These are phyloP conservation scores for Phoeniculus purpureus DNA, from an alignment of 2,797 vertebrate species.

Conservation along the genomic window DNA sequence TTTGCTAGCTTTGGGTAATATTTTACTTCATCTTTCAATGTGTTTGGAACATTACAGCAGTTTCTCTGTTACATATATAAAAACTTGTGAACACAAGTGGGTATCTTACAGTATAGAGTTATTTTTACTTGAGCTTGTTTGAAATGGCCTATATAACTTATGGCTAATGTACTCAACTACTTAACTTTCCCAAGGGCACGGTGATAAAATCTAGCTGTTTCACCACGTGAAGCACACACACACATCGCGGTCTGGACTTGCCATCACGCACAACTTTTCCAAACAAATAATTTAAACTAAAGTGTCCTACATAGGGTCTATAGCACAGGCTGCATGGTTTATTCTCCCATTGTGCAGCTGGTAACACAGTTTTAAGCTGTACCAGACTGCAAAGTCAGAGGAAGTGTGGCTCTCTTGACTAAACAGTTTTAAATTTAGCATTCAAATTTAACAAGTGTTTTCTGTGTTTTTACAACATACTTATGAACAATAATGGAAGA, in stretches of 20 bases:
- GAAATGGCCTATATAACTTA: constrained; percentile 31
- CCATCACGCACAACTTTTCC: background rate
- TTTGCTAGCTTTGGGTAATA: background rate
- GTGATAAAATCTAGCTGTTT: background rate
- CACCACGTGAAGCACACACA: accelerated
- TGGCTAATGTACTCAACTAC: background rate
- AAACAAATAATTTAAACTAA: background rate
- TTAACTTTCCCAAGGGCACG: background rate
- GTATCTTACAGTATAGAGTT: constrained; percentile 10
- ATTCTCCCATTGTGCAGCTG: background rate
- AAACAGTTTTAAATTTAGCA: background rate
- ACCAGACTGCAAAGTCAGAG: background rate
- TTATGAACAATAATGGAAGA: background rate
- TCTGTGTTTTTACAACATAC: background rate
- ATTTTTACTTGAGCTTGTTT: constrained; percentile 55
- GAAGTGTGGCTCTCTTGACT: background rate
- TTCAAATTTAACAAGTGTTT: background rate
- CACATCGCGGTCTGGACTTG: background rate
- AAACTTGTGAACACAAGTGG: constrained; percentile 10
- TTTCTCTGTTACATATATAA: constrained; percentile 12
- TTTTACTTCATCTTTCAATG: background rate
- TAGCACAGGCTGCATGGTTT: background rate
- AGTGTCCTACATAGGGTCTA: background rate
- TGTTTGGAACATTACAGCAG: constrained; percentile 7
- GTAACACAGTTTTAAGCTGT: background rate